Evolutionary conservation across 1,140 invertebrate species (phyloP).

Genomic region (Musca domestica): DNA sequence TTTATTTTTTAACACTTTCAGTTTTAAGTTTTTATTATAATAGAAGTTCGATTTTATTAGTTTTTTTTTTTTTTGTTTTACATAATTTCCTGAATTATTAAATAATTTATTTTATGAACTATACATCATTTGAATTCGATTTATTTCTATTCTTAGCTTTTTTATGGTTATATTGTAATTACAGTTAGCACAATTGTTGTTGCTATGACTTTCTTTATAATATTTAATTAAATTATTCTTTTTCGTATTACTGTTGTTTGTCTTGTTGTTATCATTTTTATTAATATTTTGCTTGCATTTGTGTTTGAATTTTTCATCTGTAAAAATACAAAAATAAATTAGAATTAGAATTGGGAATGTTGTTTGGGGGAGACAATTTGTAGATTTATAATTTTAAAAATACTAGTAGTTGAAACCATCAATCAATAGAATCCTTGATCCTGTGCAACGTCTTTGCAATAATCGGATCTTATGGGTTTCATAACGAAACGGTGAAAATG

Average conservation of each 20-base stretch:
- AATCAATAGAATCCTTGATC: too few species aligned
- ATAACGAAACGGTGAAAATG: too few species aligned
- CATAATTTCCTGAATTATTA: not conserved
- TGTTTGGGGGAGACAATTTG: too few species aligned
- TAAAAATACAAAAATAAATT: constrained; percentile 24
- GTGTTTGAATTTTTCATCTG: constrained; percentile 44
- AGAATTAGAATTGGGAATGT: too few species aligned
- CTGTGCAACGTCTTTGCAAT: too few species aligned
- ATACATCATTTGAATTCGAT: constrained; percentile 42
- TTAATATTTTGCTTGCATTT: constrained; percentile 35
- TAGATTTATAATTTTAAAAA: too few species aligned
- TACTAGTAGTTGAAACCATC: too few species aligned
- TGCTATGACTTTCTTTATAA: constrained; percentile 26
- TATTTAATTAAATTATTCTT: constrained; percentile 22
- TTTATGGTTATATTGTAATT: constrained; percentile 37
- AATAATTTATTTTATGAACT: constrained; percentile 29
- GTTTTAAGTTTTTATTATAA: constrained; percentile 20
- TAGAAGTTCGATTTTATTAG: constrained; percentile 12
- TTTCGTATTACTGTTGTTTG: constrained; percentile 6
- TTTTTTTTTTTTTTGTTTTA: constrained; percentile 7
- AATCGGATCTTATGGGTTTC: too few species aligned
- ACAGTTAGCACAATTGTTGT: constrained; percentile 28
- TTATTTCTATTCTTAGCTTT: constrained; percentile 40
- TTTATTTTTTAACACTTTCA: constrained; percentile 13
- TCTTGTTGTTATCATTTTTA: constrained; percentile 22